Evolutionary conservation across 2,888 invertebrate genomes (phyloP), one percentile per base, ranked within the genome.

Genomic region (Caenorhabditis sp.): DNA sequence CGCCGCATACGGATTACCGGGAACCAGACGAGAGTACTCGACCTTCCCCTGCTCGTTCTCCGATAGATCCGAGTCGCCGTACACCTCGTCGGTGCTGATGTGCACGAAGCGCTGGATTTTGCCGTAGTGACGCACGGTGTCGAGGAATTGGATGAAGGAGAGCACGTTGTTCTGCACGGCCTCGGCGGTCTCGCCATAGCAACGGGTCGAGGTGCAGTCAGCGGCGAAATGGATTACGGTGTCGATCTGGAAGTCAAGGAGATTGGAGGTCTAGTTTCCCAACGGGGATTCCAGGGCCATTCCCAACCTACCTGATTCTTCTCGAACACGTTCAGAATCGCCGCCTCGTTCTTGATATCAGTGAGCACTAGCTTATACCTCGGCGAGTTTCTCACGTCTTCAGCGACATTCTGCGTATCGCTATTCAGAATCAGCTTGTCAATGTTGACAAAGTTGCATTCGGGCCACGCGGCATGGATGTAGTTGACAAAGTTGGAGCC

Each of bases 1-100:
- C 6, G 90, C 91, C 5, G 91, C 91, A 56, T 91, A 91, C 0
- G 91, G 91, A 66, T 91, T 91, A 49, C 91, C 91, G 0, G 91
- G 91, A 0, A 85, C 63, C 6, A 91, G 80, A 1, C 85, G 68
- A 8, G 77, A 81, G 24, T 89, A 77, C 68, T 91, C 91, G 7
- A 80, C 75, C 64, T 91, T 91, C 4, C 89, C 88, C 22, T 79
- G 81, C 64, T 88, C 90, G 22, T 90, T 90, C n/a, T 77, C 84
- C 2, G 85, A 87, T 5, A 91, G 85, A 10, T 85, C 90, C 14
- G 91, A 91, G 54, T 91, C 91, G 12, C 91, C 91, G 79, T 91
- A 91, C 2, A 91, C 91, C 85, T 91, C 91, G 66, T 91, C 91
- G 1, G 91, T 91, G 59, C 88, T 88, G 38, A 91, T 90, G 73